phyloP scores from a whole-genome alignment of 2,113 vertebrate species.

The Alosa alosa region DNA sequence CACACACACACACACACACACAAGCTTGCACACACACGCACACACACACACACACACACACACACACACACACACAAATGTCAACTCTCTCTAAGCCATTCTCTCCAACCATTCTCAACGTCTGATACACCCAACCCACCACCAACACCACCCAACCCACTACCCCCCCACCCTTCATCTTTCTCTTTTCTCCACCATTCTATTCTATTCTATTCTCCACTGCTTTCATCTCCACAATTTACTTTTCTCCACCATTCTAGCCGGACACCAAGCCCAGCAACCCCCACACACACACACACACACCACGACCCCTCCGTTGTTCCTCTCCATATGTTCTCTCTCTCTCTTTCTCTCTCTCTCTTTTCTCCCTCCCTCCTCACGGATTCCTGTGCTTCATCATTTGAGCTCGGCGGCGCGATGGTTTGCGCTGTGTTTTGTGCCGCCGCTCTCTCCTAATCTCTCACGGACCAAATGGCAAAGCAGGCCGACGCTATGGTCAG shows the following conservation, averaged over 20 bases:
- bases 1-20: neutral
- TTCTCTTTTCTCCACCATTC: no score
- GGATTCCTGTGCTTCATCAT: constrained; percentile 25
- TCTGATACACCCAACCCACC: no score
- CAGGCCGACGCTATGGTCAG: constrained; percentile 5
- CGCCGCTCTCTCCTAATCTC: constrained; percentile 47
- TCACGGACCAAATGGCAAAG: constrained; percentile 36
- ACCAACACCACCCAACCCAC: no score
- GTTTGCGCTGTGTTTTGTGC: constrained; percentile 35
- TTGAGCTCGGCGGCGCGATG: constrained; percentile 41
- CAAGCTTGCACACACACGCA: no score
- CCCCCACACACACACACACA: neutral
- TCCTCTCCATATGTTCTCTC: neutral
- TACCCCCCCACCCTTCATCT: no score
- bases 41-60: no score
- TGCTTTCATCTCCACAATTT: no score
- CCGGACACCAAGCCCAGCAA: neutral
- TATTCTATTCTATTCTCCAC: no score
- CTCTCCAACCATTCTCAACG: no score
- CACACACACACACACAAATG: no score
- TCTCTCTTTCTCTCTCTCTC: constrained; percentile 25
- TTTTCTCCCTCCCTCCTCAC: constrained; percentile 28
- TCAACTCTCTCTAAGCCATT: no score
- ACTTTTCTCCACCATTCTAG: no score
- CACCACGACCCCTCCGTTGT: neutral